Percentiles rank a stretch among this genome's conserved stretches.
Conservation (phyloP, 2,797 vertebrate genomes). For the Pyrocephalus nanus region DNA sequence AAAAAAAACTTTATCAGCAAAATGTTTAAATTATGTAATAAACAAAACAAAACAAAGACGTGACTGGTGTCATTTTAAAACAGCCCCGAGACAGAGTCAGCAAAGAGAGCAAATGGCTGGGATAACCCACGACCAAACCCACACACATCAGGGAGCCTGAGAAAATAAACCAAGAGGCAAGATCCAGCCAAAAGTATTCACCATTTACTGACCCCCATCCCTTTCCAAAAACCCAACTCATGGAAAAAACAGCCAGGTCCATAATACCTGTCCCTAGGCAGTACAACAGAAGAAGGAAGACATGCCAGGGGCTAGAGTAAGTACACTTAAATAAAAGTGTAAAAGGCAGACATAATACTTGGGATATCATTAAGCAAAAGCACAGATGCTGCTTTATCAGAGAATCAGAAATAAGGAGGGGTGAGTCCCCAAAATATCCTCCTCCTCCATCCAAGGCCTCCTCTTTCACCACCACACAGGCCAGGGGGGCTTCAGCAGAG, state of each 20-base stretch:
- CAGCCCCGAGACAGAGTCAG: neutral
- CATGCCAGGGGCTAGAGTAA: neutral
- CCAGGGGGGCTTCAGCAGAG: neutral
- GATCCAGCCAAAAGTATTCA: neutral
- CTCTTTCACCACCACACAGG: neutral
- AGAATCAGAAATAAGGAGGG: neutral
- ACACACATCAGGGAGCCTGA: neutral
- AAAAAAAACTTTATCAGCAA: slow-evolving; percentile 73
- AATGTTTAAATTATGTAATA: slow-evolving; percentile 79
- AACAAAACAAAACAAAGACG: slow-evolving; percentile 58
- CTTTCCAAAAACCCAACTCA: neutral
- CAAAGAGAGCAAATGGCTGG: neutral
- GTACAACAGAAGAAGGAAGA: neutral
- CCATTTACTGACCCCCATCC: neutral
- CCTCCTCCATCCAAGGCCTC: neutral
- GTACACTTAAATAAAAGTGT: neutral
- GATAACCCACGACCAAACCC: neutral
- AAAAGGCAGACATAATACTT: neutral
- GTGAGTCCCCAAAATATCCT: neutral
- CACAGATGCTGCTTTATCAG: neutral
- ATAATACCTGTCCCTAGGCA: neutral
- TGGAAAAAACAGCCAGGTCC: neutral
- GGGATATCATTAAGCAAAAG: neutral
- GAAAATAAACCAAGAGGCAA: neutral
- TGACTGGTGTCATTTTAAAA: slow-evolving; percentile 20